Conservation (phyloP, 2,888 invertebrate genomes). For the Corbicula japonica region DNA sequence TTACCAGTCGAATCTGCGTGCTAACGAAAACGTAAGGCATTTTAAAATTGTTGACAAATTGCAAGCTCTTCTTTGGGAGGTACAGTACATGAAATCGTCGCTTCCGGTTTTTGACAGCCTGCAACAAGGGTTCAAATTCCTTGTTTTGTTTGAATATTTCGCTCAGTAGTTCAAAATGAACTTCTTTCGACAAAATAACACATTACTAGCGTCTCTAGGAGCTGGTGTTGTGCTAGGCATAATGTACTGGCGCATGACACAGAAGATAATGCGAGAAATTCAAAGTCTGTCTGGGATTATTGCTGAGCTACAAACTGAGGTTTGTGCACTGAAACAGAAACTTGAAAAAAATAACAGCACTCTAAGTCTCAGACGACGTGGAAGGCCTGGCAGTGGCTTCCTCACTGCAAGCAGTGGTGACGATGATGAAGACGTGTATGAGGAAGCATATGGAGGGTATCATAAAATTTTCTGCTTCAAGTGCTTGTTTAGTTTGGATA, state of each 20-base stretch:
- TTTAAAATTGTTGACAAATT: constrained; percentile 20
- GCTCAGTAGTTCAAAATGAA: constrained; percentile 32
- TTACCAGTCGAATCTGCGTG: constrained; percentile 62
- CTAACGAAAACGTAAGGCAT: constrained; percentile 64
- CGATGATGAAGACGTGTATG: constrained; percentile 83
- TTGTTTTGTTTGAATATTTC: neutral
- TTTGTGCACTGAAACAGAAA: constrained; percentile 45
- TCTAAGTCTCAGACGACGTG: constrained; percentile 33
- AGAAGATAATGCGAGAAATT: constrained; percentile 54
- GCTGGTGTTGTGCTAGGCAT: constrained; percentile 50
- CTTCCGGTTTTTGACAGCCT: constrained; percentile 34
- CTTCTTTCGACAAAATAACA: constrained; percentile 56
- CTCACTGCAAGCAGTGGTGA: constrained; percentile 80
- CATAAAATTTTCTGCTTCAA: neutral
- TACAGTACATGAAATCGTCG: constrained; percentile 3
- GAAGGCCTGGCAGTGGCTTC: constrained; percentile 58
- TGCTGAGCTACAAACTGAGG: constrained; percentile 49
- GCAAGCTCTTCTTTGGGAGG: constrained; percentile 30
- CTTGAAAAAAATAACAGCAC: constrained; percentile 22
- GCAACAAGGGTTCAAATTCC: constrained; percentile 23
- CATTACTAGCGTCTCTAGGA: constrained; percentile 44
- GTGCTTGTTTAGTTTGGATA: too few relatives aligned
- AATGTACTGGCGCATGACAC: constrained; percentile 58
- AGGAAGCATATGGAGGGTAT: constrained; percentile 77
- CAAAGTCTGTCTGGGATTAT: constrained; percentile 46